Conservation (phyloP, 2,113 vertebrate genomes). For the Pao palembangensis region DNA sequence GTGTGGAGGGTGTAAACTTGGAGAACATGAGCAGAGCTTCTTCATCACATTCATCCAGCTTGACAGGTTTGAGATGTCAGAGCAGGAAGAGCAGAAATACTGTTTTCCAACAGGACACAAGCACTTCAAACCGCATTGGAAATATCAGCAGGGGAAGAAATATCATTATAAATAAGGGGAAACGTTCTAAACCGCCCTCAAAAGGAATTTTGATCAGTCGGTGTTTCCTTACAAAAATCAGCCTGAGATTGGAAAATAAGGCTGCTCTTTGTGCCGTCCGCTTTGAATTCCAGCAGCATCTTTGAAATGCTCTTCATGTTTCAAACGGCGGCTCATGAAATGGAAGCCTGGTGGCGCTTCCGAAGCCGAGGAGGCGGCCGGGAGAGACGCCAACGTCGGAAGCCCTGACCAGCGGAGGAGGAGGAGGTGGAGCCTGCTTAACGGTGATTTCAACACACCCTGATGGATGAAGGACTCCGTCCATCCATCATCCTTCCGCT, state of each 20-base stretch:
- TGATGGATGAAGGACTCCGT: constrained; percentile 67
- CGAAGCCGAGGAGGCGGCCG: constrained; percentile 34
- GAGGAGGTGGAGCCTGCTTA: constrained; percentile 40
- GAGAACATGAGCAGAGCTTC: constrained; percentile 28
- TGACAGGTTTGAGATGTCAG: constrained; percentile 27
- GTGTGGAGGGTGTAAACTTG: constrained; percentile 38
- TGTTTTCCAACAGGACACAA: constrained; percentile 20
- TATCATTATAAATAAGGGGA: constrained; percentile 66
- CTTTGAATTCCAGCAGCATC: constrained; percentile 61
- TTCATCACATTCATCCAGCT: constrained; percentile 34
- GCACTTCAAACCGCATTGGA: constrained; percentile 67
- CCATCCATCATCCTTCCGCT: constrained; percentile 68
- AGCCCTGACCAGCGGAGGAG: constrained; percentile 30
- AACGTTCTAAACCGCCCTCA: constrained; percentile 64
- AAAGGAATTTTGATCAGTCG: constrained; percentile 67
- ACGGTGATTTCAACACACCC: constrained; percentile 67
- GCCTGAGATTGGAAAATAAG: constrained; percentile 51
- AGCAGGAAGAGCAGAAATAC: constrained; percentile 18
- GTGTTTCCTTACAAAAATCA: constrained; percentile 57
- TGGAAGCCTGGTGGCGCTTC: constrained; percentile 34
- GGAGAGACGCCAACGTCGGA: constrained; percentile 50
- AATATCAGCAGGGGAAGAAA: constrained; percentile 49
- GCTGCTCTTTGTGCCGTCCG: constrained; percentile 30
- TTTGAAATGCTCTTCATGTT: constrained; percentile 61
- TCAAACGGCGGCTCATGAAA: constrained; percentile 60